phyloP scores from a whole-genome alignment of 2,888 invertebrate species.

The Troides oblongomaculatus region DNA sequence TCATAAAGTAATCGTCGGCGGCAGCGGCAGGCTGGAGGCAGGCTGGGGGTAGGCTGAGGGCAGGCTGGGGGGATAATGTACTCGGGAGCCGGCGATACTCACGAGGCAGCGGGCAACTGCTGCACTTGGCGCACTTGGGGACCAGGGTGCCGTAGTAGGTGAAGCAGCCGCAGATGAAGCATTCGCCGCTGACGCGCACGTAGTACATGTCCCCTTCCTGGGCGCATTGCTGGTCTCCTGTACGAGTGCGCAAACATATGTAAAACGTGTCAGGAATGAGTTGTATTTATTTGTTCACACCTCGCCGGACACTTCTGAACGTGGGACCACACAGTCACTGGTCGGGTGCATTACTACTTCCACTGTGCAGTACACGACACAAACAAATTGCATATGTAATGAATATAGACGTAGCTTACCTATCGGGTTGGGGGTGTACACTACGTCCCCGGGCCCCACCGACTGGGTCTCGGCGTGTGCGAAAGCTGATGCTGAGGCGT shows the following conservation, averaged over 20 bases:
- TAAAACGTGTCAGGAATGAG: neutral
- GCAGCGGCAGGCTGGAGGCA: too few species aligned
- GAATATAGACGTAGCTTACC: too few species aligned
- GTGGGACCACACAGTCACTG: too few species aligned
- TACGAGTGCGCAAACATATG: neutral
- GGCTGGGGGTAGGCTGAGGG: too few species aligned
- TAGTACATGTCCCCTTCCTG: slow-evolving; percentile 57
- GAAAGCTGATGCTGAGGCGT: neutral
- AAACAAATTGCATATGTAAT: too few species aligned
- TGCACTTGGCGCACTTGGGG: slow-evolving; percentile 55
- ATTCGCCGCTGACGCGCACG: slow-evolving; percentile 38
- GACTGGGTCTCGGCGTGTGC: neutral
- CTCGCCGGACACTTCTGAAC: too few species aligned
- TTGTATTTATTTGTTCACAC: too few species aligned
- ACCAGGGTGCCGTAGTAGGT: slow-evolving; percentile 36
- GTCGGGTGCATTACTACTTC: too few species aligned
- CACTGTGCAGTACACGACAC: too few species aligned
- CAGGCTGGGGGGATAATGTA: neutral
- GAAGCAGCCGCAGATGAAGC: slow-evolving; percentile 63
- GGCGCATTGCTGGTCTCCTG: slow-evolving; percentile 41
- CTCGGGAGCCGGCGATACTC: neutral
- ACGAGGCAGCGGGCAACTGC: slow-evolving; percentile 35
- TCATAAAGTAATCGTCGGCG: too few species aligned
- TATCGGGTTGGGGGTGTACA: neutral
- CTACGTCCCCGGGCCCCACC: slow-evolving; percentile 17